Conservation (phyloP, 2,113 vertebrate species). For the Amazona vittata region DNA sequence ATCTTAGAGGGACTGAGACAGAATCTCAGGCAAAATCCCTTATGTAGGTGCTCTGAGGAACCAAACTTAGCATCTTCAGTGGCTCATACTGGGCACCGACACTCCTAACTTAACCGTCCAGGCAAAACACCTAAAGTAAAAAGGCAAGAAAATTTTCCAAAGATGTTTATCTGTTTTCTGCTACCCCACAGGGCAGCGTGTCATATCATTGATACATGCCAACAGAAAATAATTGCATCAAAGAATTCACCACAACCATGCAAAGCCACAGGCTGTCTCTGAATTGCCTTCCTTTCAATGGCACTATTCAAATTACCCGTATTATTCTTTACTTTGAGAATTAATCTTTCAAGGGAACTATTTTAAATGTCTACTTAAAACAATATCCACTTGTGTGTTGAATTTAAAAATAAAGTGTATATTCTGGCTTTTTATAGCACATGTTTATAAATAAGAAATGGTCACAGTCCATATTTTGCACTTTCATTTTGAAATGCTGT, state of each 20-base stretch:
- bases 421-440: constrained; percentile 29
- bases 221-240: neutral
- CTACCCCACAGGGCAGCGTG: neutral
- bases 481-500: constrained; percentile 30
- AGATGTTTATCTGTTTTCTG: neutral
- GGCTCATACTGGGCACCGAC: neutral
- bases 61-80: accelerated
- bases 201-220: neutral
- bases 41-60: neutral
- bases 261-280: neutral
- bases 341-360: constrained; percentile 58
- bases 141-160: neutral
- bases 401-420: constrained; percentile 56
- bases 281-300: constrained; percentile 40
- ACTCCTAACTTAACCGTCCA: neutral
- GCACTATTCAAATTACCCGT: constrained; percentile 55
- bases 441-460: constrained; percentile 67
- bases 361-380: constrained; percentile 45
- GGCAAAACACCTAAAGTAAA: neutral
- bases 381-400: constrained; percentile 68
- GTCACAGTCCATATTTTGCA: constrained; percentile 61
- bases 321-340: constrained; percentile 56
- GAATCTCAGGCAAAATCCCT: neutral
- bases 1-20: neutral
- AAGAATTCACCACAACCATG: neutral